Percentiles rank a stretch among this genome's conserved stretches.
Conservation (phyloP, 2,113 vertebrate genomes). For the Progne subis region DNA sequence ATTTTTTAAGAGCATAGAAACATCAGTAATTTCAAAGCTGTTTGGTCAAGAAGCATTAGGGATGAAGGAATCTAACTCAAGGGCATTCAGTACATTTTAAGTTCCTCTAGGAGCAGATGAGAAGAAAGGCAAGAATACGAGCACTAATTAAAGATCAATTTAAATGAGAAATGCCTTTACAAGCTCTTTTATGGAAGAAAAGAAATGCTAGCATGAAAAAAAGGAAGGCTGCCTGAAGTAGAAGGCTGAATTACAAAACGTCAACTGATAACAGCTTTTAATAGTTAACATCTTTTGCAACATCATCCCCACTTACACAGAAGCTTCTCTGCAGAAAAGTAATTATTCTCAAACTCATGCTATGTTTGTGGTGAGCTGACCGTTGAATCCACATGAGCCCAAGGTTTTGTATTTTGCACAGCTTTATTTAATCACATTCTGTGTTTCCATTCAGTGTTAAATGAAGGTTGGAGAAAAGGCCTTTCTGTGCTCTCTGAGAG, state of each 20-base stretch:
- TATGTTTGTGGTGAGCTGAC: neutral
- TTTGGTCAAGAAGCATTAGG: neutral
- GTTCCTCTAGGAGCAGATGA: neutral
- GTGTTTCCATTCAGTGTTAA: constrained; percentile 13
- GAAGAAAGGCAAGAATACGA: neutral
- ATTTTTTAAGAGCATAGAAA: neutral
- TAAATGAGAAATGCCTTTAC: neutral
- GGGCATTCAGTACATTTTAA: neutral
- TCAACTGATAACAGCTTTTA: neutral
- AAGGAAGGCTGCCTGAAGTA: neutral
- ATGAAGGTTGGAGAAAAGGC: neutral
- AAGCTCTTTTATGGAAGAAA: neutral
- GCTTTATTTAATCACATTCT: constrained; percentile 11
- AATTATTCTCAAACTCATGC: neutral
- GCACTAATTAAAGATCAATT: neutral
- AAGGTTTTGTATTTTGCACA: neutral
- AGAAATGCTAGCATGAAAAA: neutral
- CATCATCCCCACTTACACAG: neutral
- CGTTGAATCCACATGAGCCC: neutral
- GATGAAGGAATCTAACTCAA: neutral
- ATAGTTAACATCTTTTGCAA: neutral
- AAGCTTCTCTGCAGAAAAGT: neutral
- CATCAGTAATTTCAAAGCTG: neutral
- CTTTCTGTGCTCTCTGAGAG: neutral
- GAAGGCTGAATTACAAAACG: neutral